Evolutionary conservation across 2,113 vertebrate genomes (phyloP).

Genomic region (Microtus richardsoni): DNA sequence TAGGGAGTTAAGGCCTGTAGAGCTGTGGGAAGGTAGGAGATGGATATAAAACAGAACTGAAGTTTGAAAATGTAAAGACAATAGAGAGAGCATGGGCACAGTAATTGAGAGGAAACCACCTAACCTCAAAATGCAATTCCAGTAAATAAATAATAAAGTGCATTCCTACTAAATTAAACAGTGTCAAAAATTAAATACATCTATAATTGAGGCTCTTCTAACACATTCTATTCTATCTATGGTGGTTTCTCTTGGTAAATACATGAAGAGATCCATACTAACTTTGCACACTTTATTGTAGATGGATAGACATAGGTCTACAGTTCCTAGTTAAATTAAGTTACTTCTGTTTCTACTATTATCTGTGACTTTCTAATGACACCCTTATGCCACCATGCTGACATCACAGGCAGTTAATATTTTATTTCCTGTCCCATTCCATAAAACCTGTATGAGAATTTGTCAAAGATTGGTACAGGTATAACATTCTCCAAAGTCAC

Average conservation of each 20-base stretch:
- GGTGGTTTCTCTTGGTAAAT: background rate
- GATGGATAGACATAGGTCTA: background rate
- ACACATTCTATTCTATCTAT: background rate
- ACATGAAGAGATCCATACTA: conserved; percentile 22
- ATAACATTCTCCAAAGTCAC: conserved; percentile 1
- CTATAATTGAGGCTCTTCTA: conserved; percentile 1
- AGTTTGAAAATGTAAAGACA: conserved; percentile 39
- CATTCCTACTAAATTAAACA: background rate
- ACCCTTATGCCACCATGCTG: background rate
- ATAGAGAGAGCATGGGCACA: background rate
- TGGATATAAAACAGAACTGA: background rate
- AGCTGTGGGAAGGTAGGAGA: background rate
- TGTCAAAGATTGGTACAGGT: conserved; percentile 10
- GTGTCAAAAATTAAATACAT: background rate
- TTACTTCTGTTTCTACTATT: background rate
- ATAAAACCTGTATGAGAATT: background rate
- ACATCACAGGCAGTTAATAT: background rate
- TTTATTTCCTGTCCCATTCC: background rate
- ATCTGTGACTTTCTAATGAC: background rate
- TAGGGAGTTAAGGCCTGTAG: too few species aligned
- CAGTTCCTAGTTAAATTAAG: conserved; percentile 47
- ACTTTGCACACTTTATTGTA: background rate
- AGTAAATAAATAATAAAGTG: background rate
- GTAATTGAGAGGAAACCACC: background rate
- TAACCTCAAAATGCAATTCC: background rate